Percentiles rank a stretch among this genome's conserved stretches.
Conservation (phyloP, 1,140 invertebrate genomes). For the Pachypsylla venusta region DNA sequence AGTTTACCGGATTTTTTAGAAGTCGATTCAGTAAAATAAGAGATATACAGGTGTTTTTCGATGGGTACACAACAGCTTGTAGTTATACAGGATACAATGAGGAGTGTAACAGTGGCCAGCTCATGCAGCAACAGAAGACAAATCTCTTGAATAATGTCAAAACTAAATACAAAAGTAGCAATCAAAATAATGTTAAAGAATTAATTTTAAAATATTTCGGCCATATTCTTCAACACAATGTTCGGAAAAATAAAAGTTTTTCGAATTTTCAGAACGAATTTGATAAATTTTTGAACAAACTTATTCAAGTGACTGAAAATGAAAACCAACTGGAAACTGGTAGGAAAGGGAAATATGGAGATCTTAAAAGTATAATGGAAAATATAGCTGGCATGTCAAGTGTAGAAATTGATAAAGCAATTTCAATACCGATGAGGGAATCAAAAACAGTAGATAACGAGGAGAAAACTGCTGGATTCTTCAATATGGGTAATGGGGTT, state of each 20-base stretch:
- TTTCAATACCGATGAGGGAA: not conserved
- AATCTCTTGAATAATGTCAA: not conserved
- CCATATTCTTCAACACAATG: not conserved
- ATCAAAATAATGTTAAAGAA: not conserved
- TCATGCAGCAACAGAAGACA: not conserved
- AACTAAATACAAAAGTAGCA: constrained; percentile 1
- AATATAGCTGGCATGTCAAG: not conserved
- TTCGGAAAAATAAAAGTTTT: not conserved
- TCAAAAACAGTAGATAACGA: not conserved
- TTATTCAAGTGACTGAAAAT: not conserved
- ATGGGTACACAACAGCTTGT: constrained; percentile 46
- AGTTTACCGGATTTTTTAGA: constrained; percentile 27
- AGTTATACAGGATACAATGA: constrained; percentile 30
- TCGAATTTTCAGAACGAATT: not conserved
- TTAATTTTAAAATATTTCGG: not conserved
- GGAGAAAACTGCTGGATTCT: not conserved
- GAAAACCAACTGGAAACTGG: not conserved
- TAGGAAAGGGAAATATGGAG: not conserved
- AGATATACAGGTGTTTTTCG: constrained; percentile 48
- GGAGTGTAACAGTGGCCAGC: not conserved
- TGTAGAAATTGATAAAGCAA: not conserved
- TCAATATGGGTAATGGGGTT: too few relatives aligned
- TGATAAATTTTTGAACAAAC: not conserved
- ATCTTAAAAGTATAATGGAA: not conserved
- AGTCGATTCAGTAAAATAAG: constrained; percentile 17